Base-by-base conservation (phyloP, 2,113 vertebrate genomes). In the Hirundichthys speculiger region DNA sequence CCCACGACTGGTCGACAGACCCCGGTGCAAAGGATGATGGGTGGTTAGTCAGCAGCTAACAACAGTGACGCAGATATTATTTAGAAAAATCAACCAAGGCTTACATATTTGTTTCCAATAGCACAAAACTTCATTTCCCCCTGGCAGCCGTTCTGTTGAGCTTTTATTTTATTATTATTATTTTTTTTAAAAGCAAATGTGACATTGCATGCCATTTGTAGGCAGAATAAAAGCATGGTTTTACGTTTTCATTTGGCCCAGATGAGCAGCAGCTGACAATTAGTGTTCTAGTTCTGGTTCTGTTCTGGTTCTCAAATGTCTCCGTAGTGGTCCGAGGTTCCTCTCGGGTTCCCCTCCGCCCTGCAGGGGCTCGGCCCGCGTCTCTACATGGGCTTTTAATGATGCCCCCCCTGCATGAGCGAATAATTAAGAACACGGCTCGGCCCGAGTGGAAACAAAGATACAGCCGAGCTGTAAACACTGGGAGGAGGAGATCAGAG, bases 401-500 rank as follows among this genome's bases (percentile, higher is more conserved):
- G 76, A 78, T 46, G 63, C 64, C 54, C 30, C 51, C 48, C 59
- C 47, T n/a, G 62, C 42, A 62, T 42, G 73, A 38, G n/a, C 67
- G 64, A 64, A 85, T 77, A 82, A 86, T 81, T 43, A 79, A 47
- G 65, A 83, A 74, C 78, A 80, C 55, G 39, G 64, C 30, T 62
- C 51, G 9, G 64, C 19, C 77, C 54, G 60, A 69, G 56, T 55
- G 45, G 59, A 83, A 59, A 75, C 80, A 75, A 54, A 75, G 68
- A 67, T 77, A 51, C 14, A 74, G 52, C 41, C 13, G 41, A 63
- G 53, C 61, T 57, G 57, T 80, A 84, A 78, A 84, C 70, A 77
- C 61, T 52, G 55, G 11, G 21, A 38, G 60, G 46, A 58, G 34
- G 12, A 64, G 30, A 85, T 67, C 60, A 77, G 62, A 63, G 41